Evolutionary conservation across 2,797 vertebrate genomes (phyloP).

Genomic region (Lepilemur ruficaudatus): DNA sequence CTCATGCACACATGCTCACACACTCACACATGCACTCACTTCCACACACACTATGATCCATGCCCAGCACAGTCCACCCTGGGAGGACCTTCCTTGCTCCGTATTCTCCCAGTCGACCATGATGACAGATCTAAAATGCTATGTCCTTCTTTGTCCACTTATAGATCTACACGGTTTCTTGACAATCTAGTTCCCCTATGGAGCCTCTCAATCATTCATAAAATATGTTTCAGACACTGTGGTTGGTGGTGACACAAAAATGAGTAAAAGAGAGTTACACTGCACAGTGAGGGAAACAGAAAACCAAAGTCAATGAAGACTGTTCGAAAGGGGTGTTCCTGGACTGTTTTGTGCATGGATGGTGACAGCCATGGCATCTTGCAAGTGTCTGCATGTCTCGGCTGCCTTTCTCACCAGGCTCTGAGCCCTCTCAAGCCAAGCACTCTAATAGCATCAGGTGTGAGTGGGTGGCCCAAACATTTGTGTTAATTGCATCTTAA

Average conservation of each 20-base stretch:
- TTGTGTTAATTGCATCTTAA: neutral
- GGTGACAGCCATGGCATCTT: fast-evolving
- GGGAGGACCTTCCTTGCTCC: neutral
- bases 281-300: neutral
- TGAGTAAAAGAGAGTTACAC: neutral
- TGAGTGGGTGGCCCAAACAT: fast-evolving
- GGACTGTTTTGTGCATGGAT: neutral
- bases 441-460: too few species aligned
- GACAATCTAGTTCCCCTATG: neutral
- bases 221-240: neutral
- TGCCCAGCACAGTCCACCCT: neutral
- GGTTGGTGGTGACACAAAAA: neutral
- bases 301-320: neutral
- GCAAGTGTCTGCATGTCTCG: fast-evolving
- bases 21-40: neutral
- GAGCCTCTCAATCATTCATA: neutral
- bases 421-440: neutral
- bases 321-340: fast-evolving
- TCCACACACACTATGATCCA: neutral
- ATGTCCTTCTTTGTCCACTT: neutral
- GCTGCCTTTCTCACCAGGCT: neutral
- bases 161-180: neutral
- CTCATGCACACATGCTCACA: neutral
- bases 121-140: neutral
- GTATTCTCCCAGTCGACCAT: neutral